Conservation (phyloP, 2,797 vertebrate species). For the Neoniphon sammara region DNA sequence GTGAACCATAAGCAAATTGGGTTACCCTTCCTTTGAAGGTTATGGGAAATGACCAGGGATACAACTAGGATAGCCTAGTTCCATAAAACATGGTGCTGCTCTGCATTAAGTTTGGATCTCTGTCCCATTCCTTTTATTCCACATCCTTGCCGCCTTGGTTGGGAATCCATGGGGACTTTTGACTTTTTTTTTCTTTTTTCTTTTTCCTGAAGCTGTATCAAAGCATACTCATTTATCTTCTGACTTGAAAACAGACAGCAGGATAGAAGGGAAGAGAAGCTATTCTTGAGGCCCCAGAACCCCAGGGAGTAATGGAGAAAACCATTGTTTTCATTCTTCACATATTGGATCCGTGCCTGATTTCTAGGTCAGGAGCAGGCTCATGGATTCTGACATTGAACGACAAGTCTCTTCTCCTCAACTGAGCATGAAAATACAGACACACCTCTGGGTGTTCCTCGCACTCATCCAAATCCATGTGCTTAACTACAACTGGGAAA, state of each 20-base stretch:
- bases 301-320: constrained; percentile 61
- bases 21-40: constrained; percentile 52
- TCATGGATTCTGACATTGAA: constrained; percentile 65
- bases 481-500: constrained; percentile 53
- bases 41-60: constrained; percentile 49
- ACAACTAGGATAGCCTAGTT: constrained; percentile 39
- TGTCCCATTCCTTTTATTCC: constrained; percentile 54
- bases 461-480: constrained; percentile 47
- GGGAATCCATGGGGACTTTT: constrained; percentile 58
- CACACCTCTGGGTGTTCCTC: constrained; percentile 61
- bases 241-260: constrained; percentile 71
- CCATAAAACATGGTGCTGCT: constrained; percentile 40
- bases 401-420: constrained; percentile 52
- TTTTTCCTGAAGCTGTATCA: constrained; percentile 62
- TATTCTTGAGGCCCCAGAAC: constrained; percentile 65
- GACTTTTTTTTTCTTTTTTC: constrained; percentile 40
- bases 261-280: constrained; percentile 54
- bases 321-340: constrained; percentile 65
- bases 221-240: constrained; percentile 76
- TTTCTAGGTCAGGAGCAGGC: constrained; percentile 71
- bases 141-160: constrained; percentile 47
- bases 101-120: constrained; percentile 49
- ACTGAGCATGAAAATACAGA: constrained; percentile 58
- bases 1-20: constrained; percentile 32
- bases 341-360: constrained; percentile 68